phyloP scores from a whole-genome alignment of 2,797 vertebrate species.

The Coilia nasus region DNA sequence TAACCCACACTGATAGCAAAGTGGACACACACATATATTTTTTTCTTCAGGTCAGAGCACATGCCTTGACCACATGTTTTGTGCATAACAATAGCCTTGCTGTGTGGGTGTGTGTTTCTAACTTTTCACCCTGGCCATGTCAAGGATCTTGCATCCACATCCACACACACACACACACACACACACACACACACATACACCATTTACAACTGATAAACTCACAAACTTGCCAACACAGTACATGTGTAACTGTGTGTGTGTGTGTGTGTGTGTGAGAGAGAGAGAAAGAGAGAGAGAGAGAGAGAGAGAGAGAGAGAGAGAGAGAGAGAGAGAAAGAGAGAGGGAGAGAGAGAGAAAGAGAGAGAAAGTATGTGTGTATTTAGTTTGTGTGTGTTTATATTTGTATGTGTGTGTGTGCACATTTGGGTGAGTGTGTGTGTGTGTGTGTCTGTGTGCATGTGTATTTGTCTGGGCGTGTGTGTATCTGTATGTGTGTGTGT shows the following conservation, averaged over 20 bases:
- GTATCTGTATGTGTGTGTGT: not conserved
- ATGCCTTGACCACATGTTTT: no score
- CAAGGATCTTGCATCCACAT: not conserved
- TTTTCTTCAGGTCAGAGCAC: not conserved
- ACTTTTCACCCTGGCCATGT: not conserved
- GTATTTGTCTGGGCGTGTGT: constrained; percentile 1
- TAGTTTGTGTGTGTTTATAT: not conserved
- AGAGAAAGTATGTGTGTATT: not conserved
- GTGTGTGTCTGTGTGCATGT: constrained; percentile 5
- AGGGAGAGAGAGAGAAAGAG: no score
- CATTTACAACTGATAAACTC: not conserved
- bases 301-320: no score
- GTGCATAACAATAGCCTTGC: no score
- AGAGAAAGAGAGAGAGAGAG: no score
- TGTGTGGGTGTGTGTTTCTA: constrained; percentile 5
- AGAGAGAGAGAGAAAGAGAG: no score
- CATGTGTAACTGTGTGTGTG: not conserved
- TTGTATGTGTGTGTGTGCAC: not conserved
- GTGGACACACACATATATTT: not conserved
- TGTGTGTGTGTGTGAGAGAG: no score
- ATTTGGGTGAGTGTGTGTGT: not conserved
- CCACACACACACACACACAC: no score
- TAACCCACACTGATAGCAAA: not conserved
- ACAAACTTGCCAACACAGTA: constrained; percentile 31
- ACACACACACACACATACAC: no score